Conservation (phyloP, 2,113 vertebrate species). For the Collichthys lucidus region DNA sequence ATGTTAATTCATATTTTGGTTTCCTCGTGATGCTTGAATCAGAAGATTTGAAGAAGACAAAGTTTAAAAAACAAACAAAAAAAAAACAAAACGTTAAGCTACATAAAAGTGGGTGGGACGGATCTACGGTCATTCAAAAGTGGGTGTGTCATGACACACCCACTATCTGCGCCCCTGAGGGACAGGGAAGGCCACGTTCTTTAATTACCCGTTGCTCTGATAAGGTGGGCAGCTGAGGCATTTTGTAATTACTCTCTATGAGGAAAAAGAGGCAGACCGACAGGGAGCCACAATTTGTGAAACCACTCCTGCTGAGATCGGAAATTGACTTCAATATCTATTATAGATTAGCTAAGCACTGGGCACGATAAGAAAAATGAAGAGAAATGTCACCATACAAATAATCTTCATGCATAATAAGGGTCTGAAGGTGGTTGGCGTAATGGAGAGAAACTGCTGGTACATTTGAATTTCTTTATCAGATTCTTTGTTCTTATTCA, state of each 20-base stretch:
- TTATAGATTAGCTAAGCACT: constrained; percentile 59
- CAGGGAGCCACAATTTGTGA: constrained; percentile 29
- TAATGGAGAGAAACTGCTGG: constrained; percentile 40
- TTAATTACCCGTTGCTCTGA: constrained; percentile 69
- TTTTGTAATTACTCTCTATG: constrained; percentile 69
- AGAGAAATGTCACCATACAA: constrained; percentile 61
- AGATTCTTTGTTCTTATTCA: constrained; percentile 23
- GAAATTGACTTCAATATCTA: constrained; percentile 62
- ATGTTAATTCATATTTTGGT: no score
- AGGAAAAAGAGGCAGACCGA: constrained; percentile 55
- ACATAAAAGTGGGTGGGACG: no score
- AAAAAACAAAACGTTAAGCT: no score
- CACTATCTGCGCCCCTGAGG: no score
- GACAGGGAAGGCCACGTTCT: constrained; percentile 54
- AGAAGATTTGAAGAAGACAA: no score
- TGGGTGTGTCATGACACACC: no score
- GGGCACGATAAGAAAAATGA: constrained; percentile 58
- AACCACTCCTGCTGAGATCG: constrained; percentile 49
- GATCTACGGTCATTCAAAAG: no score
- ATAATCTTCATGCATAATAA: constrained; percentile 60
- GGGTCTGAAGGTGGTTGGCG: constrained; percentile 33
- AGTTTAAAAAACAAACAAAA: no score
- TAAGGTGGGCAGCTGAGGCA: constrained; percentile 64
- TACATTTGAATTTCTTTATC: constrained; percentile 50
- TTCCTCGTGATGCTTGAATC: no score